These are phyloP conservation scores for Loris lydekkerianus DNA, from an alignment of 2,797 vertebrate genomes.

Conservation along the genomic window DNA sequence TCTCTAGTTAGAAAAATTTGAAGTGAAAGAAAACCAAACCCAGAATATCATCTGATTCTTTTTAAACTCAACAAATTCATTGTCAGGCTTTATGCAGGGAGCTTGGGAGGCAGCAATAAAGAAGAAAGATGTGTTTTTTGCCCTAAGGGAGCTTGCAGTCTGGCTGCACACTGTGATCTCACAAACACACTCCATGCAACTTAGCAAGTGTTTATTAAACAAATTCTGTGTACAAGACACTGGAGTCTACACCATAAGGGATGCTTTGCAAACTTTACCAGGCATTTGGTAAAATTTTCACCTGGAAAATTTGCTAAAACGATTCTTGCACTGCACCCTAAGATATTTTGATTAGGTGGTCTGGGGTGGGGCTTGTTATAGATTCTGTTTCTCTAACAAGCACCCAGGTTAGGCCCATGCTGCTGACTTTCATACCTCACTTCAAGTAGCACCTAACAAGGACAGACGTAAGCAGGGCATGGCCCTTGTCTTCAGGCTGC, in stretches of 20 bases:
- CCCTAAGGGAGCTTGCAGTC: background rate
- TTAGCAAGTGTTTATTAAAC: background rate
- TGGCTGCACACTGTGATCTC: background rate
- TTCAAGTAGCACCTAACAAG: background rate
- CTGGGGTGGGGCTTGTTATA: background rate
- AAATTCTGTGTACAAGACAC: background rate
- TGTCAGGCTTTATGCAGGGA: background rate
- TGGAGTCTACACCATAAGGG: background rate
- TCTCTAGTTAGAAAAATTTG: slow-evolving; percentile 9
- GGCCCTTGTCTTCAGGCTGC: background rate
- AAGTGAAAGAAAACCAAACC: background rate
- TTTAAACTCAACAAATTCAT: background rate
- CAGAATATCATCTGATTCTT: background rate
- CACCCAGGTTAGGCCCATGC: background rate
- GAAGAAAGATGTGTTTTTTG: background rate
- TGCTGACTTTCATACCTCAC: background rate
- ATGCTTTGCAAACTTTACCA: background rate
- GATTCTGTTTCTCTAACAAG: background rate
- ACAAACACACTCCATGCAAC: background rate
- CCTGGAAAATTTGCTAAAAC: background rate
- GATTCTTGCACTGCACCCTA: background rate
- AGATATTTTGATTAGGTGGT: background rate
- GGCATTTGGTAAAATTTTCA: background rate
- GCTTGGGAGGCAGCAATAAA: background rate
- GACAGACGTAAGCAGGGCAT: background rate